phyloP scores from a whole-genome alignment of 2,797 vertebrate genomes.

The Clarias pachynema region DNA sequence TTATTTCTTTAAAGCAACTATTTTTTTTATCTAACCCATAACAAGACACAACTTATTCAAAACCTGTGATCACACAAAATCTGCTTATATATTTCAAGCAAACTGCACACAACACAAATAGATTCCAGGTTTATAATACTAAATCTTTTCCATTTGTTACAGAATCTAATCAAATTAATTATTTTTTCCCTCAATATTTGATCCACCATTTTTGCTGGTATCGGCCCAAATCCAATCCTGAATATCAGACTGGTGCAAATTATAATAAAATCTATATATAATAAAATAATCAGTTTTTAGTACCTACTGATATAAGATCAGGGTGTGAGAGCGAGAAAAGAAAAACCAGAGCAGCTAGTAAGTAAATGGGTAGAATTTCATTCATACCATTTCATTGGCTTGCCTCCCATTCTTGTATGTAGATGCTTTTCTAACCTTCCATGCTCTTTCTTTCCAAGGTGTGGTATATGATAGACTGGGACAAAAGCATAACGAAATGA shows the following conservation, averaged over 20 bases:
- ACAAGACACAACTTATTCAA: neutral
- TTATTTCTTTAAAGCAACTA: neutral
- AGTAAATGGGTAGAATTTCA: conserved; percentile 30
- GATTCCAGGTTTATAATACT: too few species aligned
- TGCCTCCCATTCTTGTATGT: conserved; percentile 77
- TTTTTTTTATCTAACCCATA: neutral
- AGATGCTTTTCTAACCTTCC: conserved; percentile 67
- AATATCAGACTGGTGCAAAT: neutral
- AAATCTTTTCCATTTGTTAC: neutral
- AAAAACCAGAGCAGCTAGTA: neutral
- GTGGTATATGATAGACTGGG: conserved; percentile 69
- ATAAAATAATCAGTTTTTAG: conserved; percentile 9
- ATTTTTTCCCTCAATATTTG: neutral
- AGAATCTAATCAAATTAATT: neutral
- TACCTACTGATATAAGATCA: neutral
- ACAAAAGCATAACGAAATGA: conserved; percentile 69
- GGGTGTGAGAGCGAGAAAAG: neutral
- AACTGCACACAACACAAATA: too few species aligned
- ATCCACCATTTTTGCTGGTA: neutral
- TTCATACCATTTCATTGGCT: conserved; percentile 84
- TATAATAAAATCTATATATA: neutral
- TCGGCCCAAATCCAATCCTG: neutral
- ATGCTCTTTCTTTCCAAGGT: conserved; percentile 64
- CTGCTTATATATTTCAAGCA: neutral
- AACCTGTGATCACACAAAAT: neutral